Evolutionary conservation across 2,797 vertebrate genomes (phyloP).

Genomic region (Acanthurus leucopareius): DNA sequence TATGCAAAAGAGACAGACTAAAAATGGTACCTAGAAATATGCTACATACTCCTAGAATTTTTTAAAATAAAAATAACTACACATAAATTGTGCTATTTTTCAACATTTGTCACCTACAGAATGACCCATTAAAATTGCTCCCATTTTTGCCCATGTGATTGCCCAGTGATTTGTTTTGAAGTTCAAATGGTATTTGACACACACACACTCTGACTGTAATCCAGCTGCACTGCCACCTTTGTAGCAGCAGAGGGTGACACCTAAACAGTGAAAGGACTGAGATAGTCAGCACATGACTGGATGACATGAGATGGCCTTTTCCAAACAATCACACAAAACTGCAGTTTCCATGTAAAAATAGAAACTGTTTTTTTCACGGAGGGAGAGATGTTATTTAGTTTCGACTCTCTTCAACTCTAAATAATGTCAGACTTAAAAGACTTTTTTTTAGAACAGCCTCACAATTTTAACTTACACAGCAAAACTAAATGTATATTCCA

Average conservation of each 20-base stretch:
- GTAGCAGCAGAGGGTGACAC: constrained; percentile 59
- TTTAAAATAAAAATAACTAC: neutral
- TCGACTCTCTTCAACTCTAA: neutral
- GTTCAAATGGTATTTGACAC: neutral
- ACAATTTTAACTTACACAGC: no score
- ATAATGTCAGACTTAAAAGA: no score
- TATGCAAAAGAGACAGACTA: neutral
- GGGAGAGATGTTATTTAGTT: neutral
- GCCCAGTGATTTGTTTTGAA: neutral
- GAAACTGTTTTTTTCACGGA: neutral
- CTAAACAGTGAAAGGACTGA: neutral
- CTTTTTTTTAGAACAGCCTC: no score
- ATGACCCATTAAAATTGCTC: neutral
- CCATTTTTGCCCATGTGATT: neutral
- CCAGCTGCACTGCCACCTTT: constrained; percentile 20
- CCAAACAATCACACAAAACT: neutral
- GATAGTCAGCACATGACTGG: neutral
- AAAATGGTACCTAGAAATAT: neutral
- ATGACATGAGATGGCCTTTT: neutral
- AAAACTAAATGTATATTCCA: no score
- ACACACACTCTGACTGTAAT: fast-evolving
- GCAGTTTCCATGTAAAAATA: neutral
- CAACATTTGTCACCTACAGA: neutral
- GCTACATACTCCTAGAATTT: neutral
- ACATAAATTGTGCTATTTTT: neutral